Base-by-base conservation (phyloP, 1,140 invertebrate genomes). In the Drosophila hydei region DNA sequence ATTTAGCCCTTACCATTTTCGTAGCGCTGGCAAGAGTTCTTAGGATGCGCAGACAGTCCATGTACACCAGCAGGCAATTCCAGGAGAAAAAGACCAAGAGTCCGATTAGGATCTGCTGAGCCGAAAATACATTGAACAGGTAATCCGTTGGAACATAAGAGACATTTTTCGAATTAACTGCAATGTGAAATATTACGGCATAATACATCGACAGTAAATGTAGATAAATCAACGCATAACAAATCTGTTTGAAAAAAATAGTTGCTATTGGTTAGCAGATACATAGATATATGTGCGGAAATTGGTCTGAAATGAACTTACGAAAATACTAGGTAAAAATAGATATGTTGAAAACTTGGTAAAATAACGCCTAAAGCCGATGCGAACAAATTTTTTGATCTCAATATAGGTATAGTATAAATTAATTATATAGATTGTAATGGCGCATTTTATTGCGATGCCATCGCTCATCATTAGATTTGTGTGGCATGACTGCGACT, bases 41-140 rank as follows among this genome's bases (percentile, higher is more conserved):
- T 94, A 96, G 95, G 0, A 95, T 95, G 91, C 94, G 95, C 91
- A 95, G 96, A 90, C 96, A 95, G 21, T 61, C 51, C n/a, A 81
- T 64, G 50, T 62, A 83, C 16, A 33, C 61, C 1, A 83, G 63
- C 9, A 74, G 36, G 54, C 40, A 42, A 7, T 72, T 43, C 55
- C 73, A 83, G 3, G 70, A 67, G 0, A 81, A 18, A 43, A 79
- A 79, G 1, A 62, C 21, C 21, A 65, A 38, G 9, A 78, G 23
- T 9, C 23, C 78, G 43, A 72, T 45, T 33, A 8, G 56, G 1
- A 23, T 64, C 23, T 4, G 25, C 42, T 75, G 62, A 1, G 27
- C 0, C 4, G 12, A 4, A 54, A 52, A 18, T 0, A n/a, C 12
- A 16, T 9, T 5, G 0, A 14, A 1, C 1, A 27, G 3, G 11